These are phyloP conservation scores for Corythaeola cristata DNA, from an alignment of 2,113 vertebrate species.

Conservation along the genomic window DNA sequence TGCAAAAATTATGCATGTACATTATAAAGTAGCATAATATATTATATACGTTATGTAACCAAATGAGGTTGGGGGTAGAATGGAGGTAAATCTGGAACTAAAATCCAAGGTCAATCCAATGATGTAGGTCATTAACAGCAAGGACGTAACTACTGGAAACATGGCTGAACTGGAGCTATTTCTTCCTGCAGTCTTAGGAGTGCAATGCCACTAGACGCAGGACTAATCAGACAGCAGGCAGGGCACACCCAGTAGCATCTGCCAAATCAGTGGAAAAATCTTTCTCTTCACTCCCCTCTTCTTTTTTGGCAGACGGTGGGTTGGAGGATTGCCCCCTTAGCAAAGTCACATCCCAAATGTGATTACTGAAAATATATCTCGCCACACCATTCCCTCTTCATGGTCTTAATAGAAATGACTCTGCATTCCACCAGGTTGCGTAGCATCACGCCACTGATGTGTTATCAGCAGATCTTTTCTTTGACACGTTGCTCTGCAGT, in stretches of 20 bases:
- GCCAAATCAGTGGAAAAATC: background rate
- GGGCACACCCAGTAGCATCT: conserved; percentile 49
- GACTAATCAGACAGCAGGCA: background rate
- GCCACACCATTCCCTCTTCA: background rate
- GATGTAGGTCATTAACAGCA: background rate
- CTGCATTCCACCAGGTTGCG: conserved; percentile 21
- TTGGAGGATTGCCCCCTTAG: background rate
- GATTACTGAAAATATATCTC: background rate
- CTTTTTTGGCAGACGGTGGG: background rate
- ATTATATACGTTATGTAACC: background rate
- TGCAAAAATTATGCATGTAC: background rate
- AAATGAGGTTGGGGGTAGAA: background rate
- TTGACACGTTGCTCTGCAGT: conserved; percentile 56
- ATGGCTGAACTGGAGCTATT: background rate
- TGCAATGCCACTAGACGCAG: background rate
- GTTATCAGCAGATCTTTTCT: conserved; percentile 43
- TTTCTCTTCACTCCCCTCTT: background rate
- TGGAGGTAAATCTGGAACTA: background rate
- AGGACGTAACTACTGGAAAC: background rate
- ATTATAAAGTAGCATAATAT: background rate
- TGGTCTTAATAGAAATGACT: conserved; percentile 14
- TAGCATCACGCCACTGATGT: conserved; percentile 50
- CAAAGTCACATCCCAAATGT: background rate
- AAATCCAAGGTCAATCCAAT: conserved; percentile 38
- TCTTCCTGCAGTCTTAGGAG: background rate